Evolutionary conservation across 1,140 invertebrate species (phyloP).

Genomic region (Venturia canescens): DNA sequence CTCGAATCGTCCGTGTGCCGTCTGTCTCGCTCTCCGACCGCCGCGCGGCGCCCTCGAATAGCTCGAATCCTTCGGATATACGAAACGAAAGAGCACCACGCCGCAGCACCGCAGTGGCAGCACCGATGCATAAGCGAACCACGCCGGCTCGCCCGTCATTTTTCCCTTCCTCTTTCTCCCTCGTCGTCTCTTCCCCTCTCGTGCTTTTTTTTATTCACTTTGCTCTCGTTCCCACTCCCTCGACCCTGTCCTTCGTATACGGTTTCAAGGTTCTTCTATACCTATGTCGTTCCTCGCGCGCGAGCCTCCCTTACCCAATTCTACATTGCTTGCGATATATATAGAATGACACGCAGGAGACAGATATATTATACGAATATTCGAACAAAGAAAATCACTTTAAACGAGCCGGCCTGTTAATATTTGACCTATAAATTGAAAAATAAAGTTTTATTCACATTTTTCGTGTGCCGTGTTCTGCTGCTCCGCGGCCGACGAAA

Average conservation of each 20-base stretch:
- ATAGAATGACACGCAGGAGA: neutral
- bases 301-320: conserved; percentile 12
- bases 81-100: neutral
- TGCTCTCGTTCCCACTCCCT: neutral
- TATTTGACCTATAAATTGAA: neutral
- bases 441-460: too few species aligned
- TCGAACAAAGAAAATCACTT: neutral
- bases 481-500: too few species aligned
- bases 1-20: conserved; percentile 42
- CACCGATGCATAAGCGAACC: conserved; percentile 49
- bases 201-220: neutral
- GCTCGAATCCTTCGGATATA: conserved; percentile 6
- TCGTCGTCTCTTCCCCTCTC: neutral
- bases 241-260: conserved; percentile 14
- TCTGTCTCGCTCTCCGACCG: conserved; percentile 39
- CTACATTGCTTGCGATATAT: neutral
- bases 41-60: neutral
- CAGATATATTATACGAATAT: neutral
- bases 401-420: too few species aligned
- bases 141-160: conserved; percentile 31
- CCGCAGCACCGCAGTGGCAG: conserved; percentile 28
- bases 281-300: neutral
- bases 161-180: conserved; percentile 29
- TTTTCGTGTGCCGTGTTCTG: too few species aligned
- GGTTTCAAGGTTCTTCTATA: neutral